A percentile compares a stretch with the other conserved stretches of the same genome.
Evolutionary conservation across 2,888 invertebrate species (phyloP).

Genomic region (Eulithis testata): DNA sequence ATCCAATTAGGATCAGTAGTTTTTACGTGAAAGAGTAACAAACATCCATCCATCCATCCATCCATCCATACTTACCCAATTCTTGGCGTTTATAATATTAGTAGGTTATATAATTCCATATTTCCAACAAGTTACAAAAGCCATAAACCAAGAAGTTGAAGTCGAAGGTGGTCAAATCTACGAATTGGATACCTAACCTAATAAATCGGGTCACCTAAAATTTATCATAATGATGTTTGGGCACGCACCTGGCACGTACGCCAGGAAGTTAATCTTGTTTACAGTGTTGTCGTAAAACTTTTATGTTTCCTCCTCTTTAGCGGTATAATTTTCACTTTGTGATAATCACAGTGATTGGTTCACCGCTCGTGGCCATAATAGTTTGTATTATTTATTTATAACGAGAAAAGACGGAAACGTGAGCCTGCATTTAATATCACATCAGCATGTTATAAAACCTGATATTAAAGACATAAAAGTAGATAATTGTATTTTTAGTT

Average conservation of each 20-base stretch:
- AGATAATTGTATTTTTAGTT: not conserved
- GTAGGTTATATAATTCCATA: no score
- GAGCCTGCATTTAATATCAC: slow-evolving; percentile 10
- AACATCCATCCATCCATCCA: no score
- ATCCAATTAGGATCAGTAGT: no score
- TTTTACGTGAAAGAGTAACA: no score
- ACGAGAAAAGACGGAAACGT: slow-evolving; percentile 1
- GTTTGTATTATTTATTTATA: slow-evolving; percentile 18
- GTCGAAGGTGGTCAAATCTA: no score
- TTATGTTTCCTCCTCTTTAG: slow-evolving; percentile 35
- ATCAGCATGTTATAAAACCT: slow-evolving; percentile 2
- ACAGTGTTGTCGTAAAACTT: slow-evolving; percentile 30
- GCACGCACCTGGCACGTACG: slow-evolving; percentile 21
- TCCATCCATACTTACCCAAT: no score
- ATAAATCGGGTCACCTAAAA: slow-evolving; percentile 6
- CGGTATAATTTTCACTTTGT: slow-evolving; percentile 27
- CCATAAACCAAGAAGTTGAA: no score
- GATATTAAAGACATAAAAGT: slow-evolving; percentile 1
- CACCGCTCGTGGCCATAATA: slow-evolving; percentile 10
- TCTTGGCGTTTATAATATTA: no score
- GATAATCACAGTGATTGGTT: slow-evolving; percentile 11
- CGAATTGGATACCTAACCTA: slow-evolving; percentile 1
- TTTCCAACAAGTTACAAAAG: no score
- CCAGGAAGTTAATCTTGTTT: slow-evolving; percentile 28
- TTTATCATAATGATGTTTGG: not conserved